These are phyloP conservation scores for Syrphus vitripennis DNA, from an alignment of 2,888 invertebrate genomes.

Conservation along the genomic window DNA sequence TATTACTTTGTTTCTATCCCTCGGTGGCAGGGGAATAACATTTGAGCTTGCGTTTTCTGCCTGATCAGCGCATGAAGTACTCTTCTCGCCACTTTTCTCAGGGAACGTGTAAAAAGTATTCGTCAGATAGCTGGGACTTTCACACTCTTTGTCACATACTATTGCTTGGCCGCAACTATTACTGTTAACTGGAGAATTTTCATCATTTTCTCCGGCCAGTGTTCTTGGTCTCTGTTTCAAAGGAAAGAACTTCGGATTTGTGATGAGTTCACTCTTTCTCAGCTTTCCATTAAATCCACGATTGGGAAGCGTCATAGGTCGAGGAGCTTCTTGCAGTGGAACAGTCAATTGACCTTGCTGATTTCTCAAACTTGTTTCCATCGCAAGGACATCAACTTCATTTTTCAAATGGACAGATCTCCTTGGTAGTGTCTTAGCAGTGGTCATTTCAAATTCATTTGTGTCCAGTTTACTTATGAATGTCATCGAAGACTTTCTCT, in stretches of 20 bases:
- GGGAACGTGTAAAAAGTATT: conserved; percentile 79
- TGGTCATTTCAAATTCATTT: conserved; percentile 77
- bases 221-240: conserved; percentile 47
- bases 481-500: conserved; percentile 83
- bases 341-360: conserved; percentile 71
- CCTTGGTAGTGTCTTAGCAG: conserved; percentile 78
- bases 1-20: conserved; percentile 84
- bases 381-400: conserved; percentile 68
- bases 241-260: conserved; percentile 62
- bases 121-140: conserved; percentile 80
- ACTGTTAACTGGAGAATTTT: conserved; percentile 71
- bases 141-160: conserved; percentile 75
- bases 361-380: conserved; percentile 51
- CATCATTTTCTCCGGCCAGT: conserved; percentile 65
- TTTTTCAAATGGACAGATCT: conserved; percentile 74
- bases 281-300: conserved; percentile 77
- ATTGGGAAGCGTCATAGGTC: conserved; percentile 80
- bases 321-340: conserved; percentile 76
- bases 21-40: conserved; percentile 90
- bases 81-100: conserved; percentile 63
- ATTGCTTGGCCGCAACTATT: conserved; percentile 43
- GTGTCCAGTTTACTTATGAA: conserved; percentile 78
- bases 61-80: conserved; percentile 1
- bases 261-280: conserved; percentile 74
- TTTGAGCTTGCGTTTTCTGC: conserved; percentile 79